Evolutionary conservation across 2,888 invertebrate genomes (phyloP).

Genomic region (Troglohyphantes excavatus): DNA sequence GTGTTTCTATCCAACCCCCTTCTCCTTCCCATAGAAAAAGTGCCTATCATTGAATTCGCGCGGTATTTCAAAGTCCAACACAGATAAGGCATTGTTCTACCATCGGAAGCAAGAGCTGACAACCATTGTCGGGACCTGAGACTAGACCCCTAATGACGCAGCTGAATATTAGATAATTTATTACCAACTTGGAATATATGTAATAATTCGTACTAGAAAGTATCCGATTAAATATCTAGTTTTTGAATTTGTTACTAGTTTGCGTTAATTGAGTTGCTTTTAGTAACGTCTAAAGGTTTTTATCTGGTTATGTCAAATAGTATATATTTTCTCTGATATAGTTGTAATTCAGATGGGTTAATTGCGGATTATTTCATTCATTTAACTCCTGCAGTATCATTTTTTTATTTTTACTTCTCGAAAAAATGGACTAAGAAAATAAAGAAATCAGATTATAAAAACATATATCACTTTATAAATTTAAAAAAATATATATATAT

Average conservation of each 20-base stretch:
- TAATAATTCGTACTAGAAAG: slow-evolving; percentile 37
- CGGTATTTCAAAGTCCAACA: slow-evolving; percentile 42
- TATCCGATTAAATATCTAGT: slow-evolving; percentile 12
- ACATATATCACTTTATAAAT: no score
- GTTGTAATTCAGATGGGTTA: no score
- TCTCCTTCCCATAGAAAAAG: slow-evolving; percentile 21
- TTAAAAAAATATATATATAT: no score
- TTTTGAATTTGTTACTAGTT: slow-evolving; percentile 21
- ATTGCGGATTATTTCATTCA: no score
- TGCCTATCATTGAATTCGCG: slow-evolving; percentile 59
- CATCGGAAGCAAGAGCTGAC: slow-evolving; percentile 66
- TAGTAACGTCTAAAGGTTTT: background rate
- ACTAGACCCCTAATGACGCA: slow-evolving; percentile 65
- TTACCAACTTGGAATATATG: slow-evolving; percentile 4
- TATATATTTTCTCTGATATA: no score
- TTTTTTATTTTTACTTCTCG: no score
- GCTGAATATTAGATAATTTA: slow-evolving; percentile 37
- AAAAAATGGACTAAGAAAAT: no score
- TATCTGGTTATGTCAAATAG: no score
- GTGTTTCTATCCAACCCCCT: slow-evolving; percentile 11
- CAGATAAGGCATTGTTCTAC: slow-evolving; percentile 69
- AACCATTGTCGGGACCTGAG: slow-evolving; percentile 65
- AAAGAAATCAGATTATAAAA: no score
- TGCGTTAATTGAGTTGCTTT: background rate
- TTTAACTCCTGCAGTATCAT: no score